Base-by-base conservation (phyloP, 2,797 vertebrate genomes). In the Petrocephalus schoutedeni region DNA sequence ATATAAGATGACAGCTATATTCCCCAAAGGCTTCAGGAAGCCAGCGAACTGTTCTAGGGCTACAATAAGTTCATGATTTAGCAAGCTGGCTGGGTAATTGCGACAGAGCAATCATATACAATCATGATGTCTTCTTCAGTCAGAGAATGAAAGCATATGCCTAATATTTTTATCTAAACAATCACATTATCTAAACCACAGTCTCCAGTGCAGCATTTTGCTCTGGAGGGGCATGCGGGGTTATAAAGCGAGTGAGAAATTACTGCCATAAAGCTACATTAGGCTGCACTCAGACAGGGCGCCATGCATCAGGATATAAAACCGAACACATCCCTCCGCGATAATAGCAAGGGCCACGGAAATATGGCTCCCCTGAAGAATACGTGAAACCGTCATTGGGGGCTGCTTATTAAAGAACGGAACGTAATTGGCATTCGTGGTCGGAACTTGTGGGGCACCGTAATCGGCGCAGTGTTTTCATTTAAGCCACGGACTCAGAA, bases 161-260 rank as follows among this genome's bases (percentile, higher is more conserved):
- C 10, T 28, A 54, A 51, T 21, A 53, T 54, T 83, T 83, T 83
- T 51, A 83, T 83, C 45, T 45, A 82, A 83, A 83, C 51, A 83
- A 83, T 86, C 85, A 58, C 58, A 86, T 86, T 86, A 86, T 36
- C 85, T 54, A 86, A 58, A 12, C 23, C 56, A 56, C 80, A 51
- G 51, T 83, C 45, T 83, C 51, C 49, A n/a, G 1, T 54, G 45
- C 45, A 54, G 45, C 45, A 51, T 83, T 83, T 83, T 49, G 9
- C 41, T 77, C 64, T 77, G 74, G 74, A 45, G 41, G 74, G 74
- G 16, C 19, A 16, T 49, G n/a, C 19, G 19, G 32, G 32, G 74
- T 77, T 71, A 85, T 16, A 85, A 85, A 85, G 21, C 10, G 21
- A 28, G 28, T 12, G 23, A 6, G 14, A 85, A 86, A 57, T 83